These are phyloP conservation scores for Diplosoma virens DNA, from an alignment of 23 tunicate species.

Conservation along the genomic window DNA sequence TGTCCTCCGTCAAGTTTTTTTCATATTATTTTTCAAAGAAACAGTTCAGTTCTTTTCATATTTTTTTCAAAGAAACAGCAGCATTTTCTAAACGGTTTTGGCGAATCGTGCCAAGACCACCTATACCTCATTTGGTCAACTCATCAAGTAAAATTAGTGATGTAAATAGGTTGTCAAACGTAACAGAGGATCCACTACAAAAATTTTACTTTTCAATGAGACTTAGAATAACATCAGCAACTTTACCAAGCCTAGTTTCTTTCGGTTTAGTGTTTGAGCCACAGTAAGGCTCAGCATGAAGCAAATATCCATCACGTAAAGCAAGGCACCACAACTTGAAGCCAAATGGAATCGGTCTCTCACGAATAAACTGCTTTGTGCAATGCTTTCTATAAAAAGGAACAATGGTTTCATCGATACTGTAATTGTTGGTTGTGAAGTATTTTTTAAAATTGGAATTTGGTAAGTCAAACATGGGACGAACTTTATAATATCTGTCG, in stretches of 20 bases:
- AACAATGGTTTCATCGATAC: conserved; percentile 19
- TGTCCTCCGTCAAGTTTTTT: too few relatives aligned
- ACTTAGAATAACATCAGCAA: not conserved
- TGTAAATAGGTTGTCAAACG: conserved; percentile 8
- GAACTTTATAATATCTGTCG: conserved; percentile 11
- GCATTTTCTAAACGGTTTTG: conserved; percentile 8
- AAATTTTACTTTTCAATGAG: conserved; percentile 1
- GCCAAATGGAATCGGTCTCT: not conserved
- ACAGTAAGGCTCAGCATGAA: conserved; percentile 15
- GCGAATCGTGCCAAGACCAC: conserved; percentile 14
- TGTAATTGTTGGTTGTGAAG: not conserved
- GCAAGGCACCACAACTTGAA: conserved; percentile 10
- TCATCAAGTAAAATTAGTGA: not conserved
- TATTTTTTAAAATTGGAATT: not conserved
- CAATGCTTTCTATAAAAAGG: conserved; percentile 1
- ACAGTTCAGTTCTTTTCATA: not conserved
- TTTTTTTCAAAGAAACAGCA: not conserved
- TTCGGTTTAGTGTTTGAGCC: not conserved
- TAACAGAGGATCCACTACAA: not conserved
- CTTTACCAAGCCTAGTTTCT: conserved; percentile 7
- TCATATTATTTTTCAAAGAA: too few relatives aligned
- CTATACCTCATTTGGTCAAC: not conserved
- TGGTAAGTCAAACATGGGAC: not conserved
- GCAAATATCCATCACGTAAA: not conserved
- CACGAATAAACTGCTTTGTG: conserved; percentile 8